Base-by-base conservation (phyloP, 2,113 vertebrate species). In the Carassius carassius region DNA sequence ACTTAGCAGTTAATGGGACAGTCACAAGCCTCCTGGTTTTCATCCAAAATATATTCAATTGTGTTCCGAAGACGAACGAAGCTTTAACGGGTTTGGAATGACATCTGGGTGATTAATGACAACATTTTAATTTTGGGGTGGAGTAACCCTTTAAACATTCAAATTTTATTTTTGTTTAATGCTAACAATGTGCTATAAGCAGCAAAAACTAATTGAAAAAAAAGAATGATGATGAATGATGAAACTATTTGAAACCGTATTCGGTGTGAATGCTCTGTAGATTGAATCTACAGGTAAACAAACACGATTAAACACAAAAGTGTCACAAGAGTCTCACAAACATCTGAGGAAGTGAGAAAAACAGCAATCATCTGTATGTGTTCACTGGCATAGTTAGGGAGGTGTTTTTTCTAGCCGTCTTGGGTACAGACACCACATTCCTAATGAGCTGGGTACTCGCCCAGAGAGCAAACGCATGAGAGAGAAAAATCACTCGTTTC, bases 371-470 rank as follows among this genome's bases (percentile, higher is more conserved):
- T 78, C 70, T 51, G 74, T 19, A 51, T 23, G 49, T 58, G 80
- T 83, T 37, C 65, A 44, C 56, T 51, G 63, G 23, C 63, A 70
- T 69, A 51, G 23, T 32, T n/a, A 1, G 44, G 63, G 44, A 35
- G 62, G 79, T 81, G 63, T 81, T 67, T 70, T 32, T 23, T 67
- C 41, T 51, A 51, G 79, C 25, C 9, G 25, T 47, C 25, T 14
- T 29, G 44, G 32, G 79, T 51, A 58, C 81, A 82, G 65, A 82
- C 35, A 41, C 69, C 12, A 74, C 29, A 13, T 23, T 78, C 12
- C 29, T 78, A 44, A 78, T 60, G 76, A 78, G 51, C 75, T 77
- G 75, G 44, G 73, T 75, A 49, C 73, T 32, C 47, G 73, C 47
- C 69, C 73, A 44, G 70, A 47, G 37, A 23, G 12, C 70, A 23